phyloP scores from a whole-genome alignment of 2,113 vertebrate genomes.

The Scomber japonicus region DNA sequence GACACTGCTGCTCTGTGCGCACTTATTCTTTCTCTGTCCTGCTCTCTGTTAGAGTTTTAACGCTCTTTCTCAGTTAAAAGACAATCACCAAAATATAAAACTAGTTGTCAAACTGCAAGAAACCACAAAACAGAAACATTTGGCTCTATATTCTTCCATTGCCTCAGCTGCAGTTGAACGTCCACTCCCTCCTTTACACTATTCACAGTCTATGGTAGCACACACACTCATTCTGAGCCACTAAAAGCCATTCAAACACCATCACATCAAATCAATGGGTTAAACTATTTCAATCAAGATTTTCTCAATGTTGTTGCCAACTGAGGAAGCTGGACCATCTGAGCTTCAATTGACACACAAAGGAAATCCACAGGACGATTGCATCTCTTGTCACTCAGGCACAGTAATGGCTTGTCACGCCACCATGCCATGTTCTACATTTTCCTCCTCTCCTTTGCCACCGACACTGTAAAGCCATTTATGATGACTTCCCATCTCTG shows the following conservation, averaged over 20 bases:
- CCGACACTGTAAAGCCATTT: conserved; percentile 53
- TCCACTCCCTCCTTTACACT: not conserved
- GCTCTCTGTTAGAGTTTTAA: not conserved
- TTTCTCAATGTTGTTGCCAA: conserved; percentile 58
- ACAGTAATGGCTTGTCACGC: conserved; percentile 43
- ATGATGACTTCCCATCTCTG: conserved; percentile 66
- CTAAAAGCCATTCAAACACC: conserved; percentile 47
- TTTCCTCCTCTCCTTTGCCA: conserved; percentile 35
- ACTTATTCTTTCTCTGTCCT: conserved; percentile 8
- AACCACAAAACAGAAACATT: not conserved
- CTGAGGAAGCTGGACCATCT: conserved; percentile 73
- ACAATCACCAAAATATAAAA: conserved; percentile 16
- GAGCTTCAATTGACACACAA: conserved; percentile 62
- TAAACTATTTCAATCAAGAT: conserved; percentile 51
- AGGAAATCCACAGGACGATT: conserved; percentile 62
- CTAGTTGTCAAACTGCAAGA: not conserved
- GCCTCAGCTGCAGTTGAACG: conserved; percentile 36
- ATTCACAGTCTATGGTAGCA: conserved; percentile 10
- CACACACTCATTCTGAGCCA: conserved; percentile 30
- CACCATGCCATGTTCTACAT: conserved; percentile 12
- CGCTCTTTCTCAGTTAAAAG: conserved; percentile 1
- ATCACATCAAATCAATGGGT: conserved; percentile 41
- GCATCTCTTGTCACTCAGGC: conserved; percentile 55
- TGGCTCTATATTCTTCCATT: not conserved
- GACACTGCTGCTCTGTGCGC: conserved; percentile 38